A percentile compares a stretch with the other conserved stretches of the same genome.
phyloP scores from a whole-genome alignment of 2,113 vertebrate species.

The Clinocottus analis region DNA sequence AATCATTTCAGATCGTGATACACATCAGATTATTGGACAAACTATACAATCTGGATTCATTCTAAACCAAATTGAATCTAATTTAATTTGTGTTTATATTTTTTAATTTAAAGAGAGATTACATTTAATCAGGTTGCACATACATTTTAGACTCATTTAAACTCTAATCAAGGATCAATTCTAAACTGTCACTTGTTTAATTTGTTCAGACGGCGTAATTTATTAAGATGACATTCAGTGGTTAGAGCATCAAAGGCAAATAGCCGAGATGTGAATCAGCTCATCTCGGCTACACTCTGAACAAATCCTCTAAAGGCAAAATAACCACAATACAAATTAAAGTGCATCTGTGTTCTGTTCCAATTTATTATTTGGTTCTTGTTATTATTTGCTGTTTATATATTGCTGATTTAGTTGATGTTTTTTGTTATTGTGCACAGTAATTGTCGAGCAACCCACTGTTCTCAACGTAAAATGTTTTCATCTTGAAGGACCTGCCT shows the following conservation, averaged over 20 bases:
- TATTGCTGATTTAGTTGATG: constrained; percentile 6
- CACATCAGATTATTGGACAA: constrained; percentile 13
- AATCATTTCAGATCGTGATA: constrained; percentile 35
- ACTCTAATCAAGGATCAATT: constrained; percentile 66
- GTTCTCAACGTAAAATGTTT: constrained; percentile 19
- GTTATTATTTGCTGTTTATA: constrained; percentile 7
- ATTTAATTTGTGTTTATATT: constrained; percentile 31
- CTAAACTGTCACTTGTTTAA: constrained; percentile 61
- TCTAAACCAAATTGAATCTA: constrained; percentile 46
- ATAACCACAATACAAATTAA: constrained; percentile 10
- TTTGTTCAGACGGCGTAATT: constrained; percentile 62
- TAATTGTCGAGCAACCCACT: constrained; percentile 18
- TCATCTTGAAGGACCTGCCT: constrained; percentile 24
- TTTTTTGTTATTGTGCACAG: constrained; percentile 19
- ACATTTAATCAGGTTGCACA: constrained; percentile 57
- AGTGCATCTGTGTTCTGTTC: constrained; percentile 10
- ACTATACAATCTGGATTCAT: constrained; percentile 33
- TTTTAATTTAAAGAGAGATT: constrained; percentile 59
- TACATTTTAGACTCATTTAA: constrained; percentile 62
- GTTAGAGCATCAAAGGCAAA: constrained; percentile 40
- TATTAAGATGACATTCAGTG: constrained; percentile 38
- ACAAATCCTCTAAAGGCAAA: constrained; percentile 9
- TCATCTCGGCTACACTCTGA: constrained; percentile 22
- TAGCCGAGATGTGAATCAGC: constrained; percentile 28
- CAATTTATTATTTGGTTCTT: constrained; percentile 14